Evolutionary conservation across 2,113 vertebrate species (phyloP), one percentile per base, ranked within the genome.

Genomic region (Rhinopomastus cyanomelas): DNA sequence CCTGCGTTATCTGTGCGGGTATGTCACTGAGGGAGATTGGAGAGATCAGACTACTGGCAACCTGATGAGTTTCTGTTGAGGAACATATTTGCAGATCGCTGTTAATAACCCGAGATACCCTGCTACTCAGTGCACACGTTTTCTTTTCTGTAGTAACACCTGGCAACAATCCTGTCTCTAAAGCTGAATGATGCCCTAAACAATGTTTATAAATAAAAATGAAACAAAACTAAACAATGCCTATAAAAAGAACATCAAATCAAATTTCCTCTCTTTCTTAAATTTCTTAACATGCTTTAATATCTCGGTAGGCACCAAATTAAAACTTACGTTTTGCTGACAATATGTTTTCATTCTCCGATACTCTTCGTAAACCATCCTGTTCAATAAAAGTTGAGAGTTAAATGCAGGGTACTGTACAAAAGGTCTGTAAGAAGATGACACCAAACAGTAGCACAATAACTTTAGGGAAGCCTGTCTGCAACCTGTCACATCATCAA

Each of bases 321-420:
- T 22, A 61, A 81, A 85, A 98, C 99, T 98, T 97, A 99, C 99
- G 98, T 97, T 99, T 99, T 84, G 98, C 96, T 86, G 99, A 95
- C 76, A 99, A 95, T 94, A 98, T 97, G 96, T 98, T 98, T 85
- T 99, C 98, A 3, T 99, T 99, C 95, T 98, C 99, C 55, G 99
- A 99, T 88, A 98, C 95, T 97, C 98, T 98, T 95, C 98, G 98
- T 79, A 99, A 97, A 61, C 98, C 98, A 89, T 99, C 99, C 99
- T 99, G 97, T 94, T 72, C 92, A 96, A 96, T 18, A 34, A 82
- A 96, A 89, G 59, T 34, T 81, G 25, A 88, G 52, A 88, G 74
- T 92, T 96, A 96, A 72, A 87, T 26, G 36, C 66, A 88, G 42
- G 22, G 7, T 29, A 80, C 6, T 71, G 66, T 30, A 94, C 74